Conservation (phyloP, 2,888 invertebrate species). For the Ormyrus rosae region DNA sequence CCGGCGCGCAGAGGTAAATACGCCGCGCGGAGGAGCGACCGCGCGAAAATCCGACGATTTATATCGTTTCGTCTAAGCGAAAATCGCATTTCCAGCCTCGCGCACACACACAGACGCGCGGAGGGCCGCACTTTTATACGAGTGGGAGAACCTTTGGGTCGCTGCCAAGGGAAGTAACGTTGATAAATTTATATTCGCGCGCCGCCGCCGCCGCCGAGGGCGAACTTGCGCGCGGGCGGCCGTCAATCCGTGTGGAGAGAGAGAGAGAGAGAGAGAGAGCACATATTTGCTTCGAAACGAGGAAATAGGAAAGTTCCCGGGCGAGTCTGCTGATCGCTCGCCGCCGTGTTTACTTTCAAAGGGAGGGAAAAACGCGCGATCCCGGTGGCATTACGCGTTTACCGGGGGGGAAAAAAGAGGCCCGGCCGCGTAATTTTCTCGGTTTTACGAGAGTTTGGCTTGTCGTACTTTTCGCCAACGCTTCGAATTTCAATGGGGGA, state of each 20-base stretch:
- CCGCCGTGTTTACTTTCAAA: too few species aligned
- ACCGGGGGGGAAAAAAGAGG: too few species aligned
- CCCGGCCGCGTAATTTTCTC: too few species aligned
- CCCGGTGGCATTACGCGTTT: too few species aligned
- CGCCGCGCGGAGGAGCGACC: neutral
- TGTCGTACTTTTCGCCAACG: too few species aligned
- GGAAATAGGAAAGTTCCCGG: neutral
- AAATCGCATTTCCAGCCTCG: slow-evolving; percentile 52
- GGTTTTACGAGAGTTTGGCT: too few species aligned
- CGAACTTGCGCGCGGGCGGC: neutral
- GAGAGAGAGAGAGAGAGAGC: neutral
- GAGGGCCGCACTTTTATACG: too few species aligned
- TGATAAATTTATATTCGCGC: slow-evolving; percentile 51
- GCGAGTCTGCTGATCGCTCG: too few species aligned
- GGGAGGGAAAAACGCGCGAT: too few species aligned
- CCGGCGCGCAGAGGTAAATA: neutral
- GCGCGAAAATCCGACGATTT: slow-evolving; percentile 55
- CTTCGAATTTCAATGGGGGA: too few species aligned
- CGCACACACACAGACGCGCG: neutral
- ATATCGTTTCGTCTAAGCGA: slow-evolving; percentile 50
- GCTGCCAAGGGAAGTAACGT: slow-evolving; percentile 32
- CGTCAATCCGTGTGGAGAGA: slow-evolving; percentile 12
- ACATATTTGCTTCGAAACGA: slow-evolving; percentile 18
- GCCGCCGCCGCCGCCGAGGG: neutral
- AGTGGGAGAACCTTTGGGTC: slow-evolving; percentile 21